phyloP scores from a whole-genome alignment of 1,140 invertebrate genomes.

The Macrocentrus cingulum region DNA sequence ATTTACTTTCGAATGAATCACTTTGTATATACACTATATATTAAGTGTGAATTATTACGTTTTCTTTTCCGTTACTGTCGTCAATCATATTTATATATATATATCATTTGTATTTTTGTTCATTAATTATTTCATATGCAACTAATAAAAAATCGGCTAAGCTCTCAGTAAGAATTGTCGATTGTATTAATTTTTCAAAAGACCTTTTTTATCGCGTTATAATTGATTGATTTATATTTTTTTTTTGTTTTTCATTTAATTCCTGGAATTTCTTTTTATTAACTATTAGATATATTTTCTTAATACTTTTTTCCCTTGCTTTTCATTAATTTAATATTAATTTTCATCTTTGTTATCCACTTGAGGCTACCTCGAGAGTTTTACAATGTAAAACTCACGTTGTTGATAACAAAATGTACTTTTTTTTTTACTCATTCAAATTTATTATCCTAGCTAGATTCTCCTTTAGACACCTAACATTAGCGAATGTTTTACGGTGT shows the following conservation, averaged over 20 bases:
- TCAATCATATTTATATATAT: conserved; percentile 19
- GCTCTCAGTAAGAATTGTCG: conserved; percentile 44
- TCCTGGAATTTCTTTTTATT: no score
- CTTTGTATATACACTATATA: conserved; percentile 23
- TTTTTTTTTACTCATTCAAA: conserved; percentile 6
- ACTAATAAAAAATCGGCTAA: conserved; percentile 52
- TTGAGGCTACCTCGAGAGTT: no score
- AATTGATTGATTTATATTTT: background rate
- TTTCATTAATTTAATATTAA: no score
- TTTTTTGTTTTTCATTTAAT: background rate
- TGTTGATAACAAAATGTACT: background rate
- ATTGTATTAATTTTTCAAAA: conserved; percentile 15
- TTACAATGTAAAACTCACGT: background rate
- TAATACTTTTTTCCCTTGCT: no score
- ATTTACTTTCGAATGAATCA: conserved; percentile 22
- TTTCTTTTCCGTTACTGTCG: conserved; percentile 21
- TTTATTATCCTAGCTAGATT: conserved; percentile 26
- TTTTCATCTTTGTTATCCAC: no score
- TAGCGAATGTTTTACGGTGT: no score
- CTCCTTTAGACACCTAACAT: background rate
- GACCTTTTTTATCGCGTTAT: no score
- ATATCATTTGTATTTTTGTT: conserved; percentile 17
- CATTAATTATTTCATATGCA: conserved; percentile 32
- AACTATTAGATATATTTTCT: no score
- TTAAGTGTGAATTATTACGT: conserved; percentile 21